A percentile compares a stretch with the other conserved stretches of the same genome.
Conservation (phyloP, 2,888 invertebrate genomes). For the Tetrapedia diversipes region DNA sequence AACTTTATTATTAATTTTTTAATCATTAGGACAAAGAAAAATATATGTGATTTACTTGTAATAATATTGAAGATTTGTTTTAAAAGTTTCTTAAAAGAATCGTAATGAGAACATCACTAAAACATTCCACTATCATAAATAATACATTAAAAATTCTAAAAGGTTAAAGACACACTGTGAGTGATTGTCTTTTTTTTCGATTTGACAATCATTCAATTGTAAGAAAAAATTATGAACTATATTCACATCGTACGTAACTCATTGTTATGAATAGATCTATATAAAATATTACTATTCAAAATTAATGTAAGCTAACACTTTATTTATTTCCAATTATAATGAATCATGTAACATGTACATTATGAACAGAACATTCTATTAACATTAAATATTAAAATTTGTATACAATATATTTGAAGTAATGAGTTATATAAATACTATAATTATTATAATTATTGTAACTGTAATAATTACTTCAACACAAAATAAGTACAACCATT, state of each 20-base stretch:
- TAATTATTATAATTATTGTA: not conserved
- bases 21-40: not conserved
- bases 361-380: not conserved
- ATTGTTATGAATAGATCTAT: not conserved
- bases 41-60: not conserved
- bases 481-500: not conserved
- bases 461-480: not conserved
- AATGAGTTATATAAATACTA: not conserved
- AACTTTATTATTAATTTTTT: not conserved
- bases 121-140: not conserved
- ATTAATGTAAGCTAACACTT: not conserved
- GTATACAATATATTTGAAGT: not conserved
- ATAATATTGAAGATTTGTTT: not conserved
- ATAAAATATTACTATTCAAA: not conserved
- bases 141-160: conserved; percentile 30
- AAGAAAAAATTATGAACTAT: not conserved
- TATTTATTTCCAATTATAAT: not conserved
- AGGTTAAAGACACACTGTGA: conserved; percentile 11
- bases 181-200: conserved; percentile 2
- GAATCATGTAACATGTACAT: conserved; percentile 6
- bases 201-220: not conserved
- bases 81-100: not conserved
- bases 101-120: not conserved
- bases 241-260: not conserved
- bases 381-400: not conserved